Conservation (phyloP, 2,797 vertebrate genomes). For the Ammospiza maritima region DNA sequence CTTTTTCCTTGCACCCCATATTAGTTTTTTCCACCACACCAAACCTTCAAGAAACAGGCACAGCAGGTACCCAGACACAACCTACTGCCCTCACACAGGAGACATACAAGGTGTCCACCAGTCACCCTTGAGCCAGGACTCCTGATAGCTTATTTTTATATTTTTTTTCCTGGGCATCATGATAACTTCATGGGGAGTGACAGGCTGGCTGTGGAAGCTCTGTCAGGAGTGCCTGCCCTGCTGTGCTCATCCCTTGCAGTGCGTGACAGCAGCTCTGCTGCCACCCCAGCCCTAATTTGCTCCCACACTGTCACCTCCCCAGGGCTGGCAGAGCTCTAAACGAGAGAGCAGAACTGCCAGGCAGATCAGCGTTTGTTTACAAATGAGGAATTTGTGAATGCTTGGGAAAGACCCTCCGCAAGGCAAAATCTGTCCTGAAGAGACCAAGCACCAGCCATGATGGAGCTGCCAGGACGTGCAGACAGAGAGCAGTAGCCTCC, state of each 20-base stretch:
- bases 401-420: neutral
- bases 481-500: accelerated
- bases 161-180: neutral
- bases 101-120: neutral
- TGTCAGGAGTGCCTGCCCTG: neutral
- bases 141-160: neutral
- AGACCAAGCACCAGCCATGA: neutral
- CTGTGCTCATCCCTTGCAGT: neutral
- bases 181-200: neutral
- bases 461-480: accelerated
- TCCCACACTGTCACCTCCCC: neutral
- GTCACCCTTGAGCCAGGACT: neutral
- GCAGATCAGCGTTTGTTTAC: neutral
- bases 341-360: neutral
- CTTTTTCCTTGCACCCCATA: accelerated
- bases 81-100: neutral
- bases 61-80: neutral
- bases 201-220: neutral
- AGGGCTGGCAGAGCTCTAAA: neutral
- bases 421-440: neutral
- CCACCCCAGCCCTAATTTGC: neutral
- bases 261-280: neutral
- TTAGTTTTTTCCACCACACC: neutral
- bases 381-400: neutral
- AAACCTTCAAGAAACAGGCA: neutral